A percentile compares a stretch with the other conserved stretches of the same genome.
Conservation (phyloP, 2,113 vertebrate species). For the Crotalus viridis region DNA sequence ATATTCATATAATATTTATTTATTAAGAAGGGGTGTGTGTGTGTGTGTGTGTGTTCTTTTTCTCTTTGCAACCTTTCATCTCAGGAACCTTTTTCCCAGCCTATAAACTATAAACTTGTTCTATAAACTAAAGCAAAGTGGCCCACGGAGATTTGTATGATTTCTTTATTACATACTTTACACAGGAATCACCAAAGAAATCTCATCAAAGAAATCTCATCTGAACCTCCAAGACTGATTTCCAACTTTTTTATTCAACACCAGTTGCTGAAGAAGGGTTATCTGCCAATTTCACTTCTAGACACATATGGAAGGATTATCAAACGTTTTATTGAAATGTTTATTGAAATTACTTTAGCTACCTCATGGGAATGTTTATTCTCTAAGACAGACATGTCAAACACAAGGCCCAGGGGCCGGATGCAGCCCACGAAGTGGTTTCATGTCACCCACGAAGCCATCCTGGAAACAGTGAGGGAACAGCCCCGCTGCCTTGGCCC, state of each 20-base stretch:
- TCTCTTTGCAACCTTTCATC: not conserved
- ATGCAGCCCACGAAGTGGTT: too few relatives aligned
- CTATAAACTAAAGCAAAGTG: not conserved
- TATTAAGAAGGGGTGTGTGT: not conserved
- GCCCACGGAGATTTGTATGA: not conserved
- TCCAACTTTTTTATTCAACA: not conserved
- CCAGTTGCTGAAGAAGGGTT: not conserved
- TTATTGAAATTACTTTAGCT: not conserved
- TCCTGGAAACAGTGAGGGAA: too few relatives aligned
- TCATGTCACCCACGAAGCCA: too few relatives aligned
- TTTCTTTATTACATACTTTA: not conserved
- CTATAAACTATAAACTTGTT: not conserved
- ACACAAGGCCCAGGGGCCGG: too few relatives aligned
- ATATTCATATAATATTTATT: not conserved
- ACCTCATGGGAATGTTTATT: not conserved
- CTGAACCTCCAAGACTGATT: not conserved
- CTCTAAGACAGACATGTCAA: not conserved
- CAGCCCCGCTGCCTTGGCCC: too few relatives aligned
- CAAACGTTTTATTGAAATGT: not conserved
- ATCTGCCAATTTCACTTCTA: not conserved
- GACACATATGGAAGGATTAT: not conserved
- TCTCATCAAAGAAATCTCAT: not conserved
- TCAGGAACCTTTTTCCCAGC: not conserved
- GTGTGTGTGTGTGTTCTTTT: not conserved
- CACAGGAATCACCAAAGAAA: not conserved